These are phyloP conservation scores for Scaptomyza caliginosa DNA, from an alignment of 2,888 invertebrate species.

Conservation along the genomic window DNA sequence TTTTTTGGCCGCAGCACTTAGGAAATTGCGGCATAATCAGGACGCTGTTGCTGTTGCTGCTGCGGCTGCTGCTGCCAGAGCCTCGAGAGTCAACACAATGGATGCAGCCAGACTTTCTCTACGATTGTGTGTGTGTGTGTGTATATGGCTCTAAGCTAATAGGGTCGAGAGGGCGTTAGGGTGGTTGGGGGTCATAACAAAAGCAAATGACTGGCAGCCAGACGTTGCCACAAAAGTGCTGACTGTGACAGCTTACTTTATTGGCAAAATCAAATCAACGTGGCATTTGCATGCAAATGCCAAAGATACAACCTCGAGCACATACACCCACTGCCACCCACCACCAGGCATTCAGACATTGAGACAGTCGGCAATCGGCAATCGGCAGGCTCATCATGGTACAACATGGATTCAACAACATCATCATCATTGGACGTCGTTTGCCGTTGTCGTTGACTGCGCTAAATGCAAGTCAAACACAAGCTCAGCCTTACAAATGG, in stretches of 20 bases:
- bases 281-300: constrained; percentile 73
- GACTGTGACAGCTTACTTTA: constrained; percentile 82
- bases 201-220: constrained; percentile 54
- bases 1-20: constrained; percentile 69
- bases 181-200: constrained; percentile 31
- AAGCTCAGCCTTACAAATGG: constrained; percentile 39
- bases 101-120: constrained; percentile 10
- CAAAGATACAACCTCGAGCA: constrained; percentile 64
- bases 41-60: constrained; percentile 43
- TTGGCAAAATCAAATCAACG: constrained; percentile 81
- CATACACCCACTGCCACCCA: neutral
- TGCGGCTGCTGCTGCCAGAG: constrained; percentile 35
- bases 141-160: constrained; percentile 20
- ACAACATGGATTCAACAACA: constrained; percentile 14
- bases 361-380: neutral
- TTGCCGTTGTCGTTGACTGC: constrained; percentile 51
- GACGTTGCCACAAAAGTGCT: constrained; percentile 73
- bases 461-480: constrained; percentile 77
- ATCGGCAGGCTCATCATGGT: constrained; percentile 5
- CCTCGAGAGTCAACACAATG: constrained; percentile 58
- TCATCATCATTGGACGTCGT: constrained; percentile 28
- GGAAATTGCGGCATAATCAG: constrained; percentile 79
- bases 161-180: neutral
- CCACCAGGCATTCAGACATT: constrained; percentile 1
- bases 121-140: constrained; percentile 6